phyloP scores from a whole-genome alignment of 2,113 vertebrate genomes.

The Furnarius figulus region DNA sequence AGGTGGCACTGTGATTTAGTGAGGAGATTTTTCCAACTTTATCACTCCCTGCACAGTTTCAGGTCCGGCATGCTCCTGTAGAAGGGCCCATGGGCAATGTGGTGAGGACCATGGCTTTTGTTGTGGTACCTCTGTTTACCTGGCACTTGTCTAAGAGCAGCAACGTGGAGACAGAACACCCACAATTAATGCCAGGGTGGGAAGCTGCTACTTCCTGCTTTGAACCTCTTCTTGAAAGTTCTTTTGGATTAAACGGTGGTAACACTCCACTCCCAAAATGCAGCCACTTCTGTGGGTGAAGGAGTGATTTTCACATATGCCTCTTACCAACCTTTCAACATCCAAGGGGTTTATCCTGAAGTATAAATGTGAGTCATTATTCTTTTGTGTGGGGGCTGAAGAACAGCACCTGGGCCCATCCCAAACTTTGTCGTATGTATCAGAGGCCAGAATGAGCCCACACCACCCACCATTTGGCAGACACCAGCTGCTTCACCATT shows the following conservation, averaged over 20 bases:
- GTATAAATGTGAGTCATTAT: slow-evolving; percentile 57
- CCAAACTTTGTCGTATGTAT: background rate
- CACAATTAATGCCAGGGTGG: background rate
- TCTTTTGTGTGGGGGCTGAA: slow-evolving; percentile 54
- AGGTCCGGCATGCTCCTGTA: background rate
- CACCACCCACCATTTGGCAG: slow-evolving; percentile 59
- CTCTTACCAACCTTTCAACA: slow-evolving; percentile 22
- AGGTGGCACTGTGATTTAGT: background rate
- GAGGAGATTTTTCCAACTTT: background rate
- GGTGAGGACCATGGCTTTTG: background rate
- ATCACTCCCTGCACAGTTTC: background rate
- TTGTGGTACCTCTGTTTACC: background rate
- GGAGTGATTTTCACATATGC: background rate
- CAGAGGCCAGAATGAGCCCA: slow-evolving; percentile 45
- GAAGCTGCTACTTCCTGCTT: background rate
- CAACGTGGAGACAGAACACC: background rate
- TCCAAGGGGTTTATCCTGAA: background rate
- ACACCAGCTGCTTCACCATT: slow-evolving; percentile 43
- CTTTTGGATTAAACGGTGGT: background rate
- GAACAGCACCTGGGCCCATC: slow-evolving; percentile 56
- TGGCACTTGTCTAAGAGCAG: background rate
- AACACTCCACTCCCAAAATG: background rate
- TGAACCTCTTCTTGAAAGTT: background rate
- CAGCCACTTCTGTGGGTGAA: background rate
- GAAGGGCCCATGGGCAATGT: background rate